Evolutionary conservation across 2,888 invertebrate species (phyloP).

Genomic region (Aproaerema taeniolella): DNA sequence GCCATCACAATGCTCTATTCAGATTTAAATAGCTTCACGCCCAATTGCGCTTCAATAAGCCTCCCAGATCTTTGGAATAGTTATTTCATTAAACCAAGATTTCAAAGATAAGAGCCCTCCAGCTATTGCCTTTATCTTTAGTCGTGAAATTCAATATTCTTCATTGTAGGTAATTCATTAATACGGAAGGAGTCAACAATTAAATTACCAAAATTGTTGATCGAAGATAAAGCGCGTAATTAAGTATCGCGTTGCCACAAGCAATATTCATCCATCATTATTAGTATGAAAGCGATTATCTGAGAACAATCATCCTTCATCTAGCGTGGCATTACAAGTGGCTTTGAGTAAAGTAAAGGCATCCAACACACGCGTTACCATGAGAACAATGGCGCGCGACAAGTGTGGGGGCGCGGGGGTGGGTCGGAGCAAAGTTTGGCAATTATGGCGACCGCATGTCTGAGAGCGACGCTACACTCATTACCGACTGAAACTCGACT

Average conservation of each 20-base stretch:
- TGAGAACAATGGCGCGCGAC: conserved; percentile 68
- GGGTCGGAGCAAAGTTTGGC: conserved; percentile 69
- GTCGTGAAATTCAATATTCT: too few species aligned
- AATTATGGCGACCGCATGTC: conserved; percentile 77
- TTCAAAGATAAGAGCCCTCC: conserved; percentile 26
- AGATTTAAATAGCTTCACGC: conserved; percentile 77
- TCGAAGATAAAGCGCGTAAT: background rate
- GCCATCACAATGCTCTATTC: conserved; percentile 73
- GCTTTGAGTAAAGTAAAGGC: conserved; percentile 45
- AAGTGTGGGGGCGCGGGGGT: conserved; percentile 51
- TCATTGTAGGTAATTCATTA: too few species aligned
- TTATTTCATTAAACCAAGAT: conserved; percentile 71
- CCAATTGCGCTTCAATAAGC: conserved; percentile 73
- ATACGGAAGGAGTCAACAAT: too few species aligned
- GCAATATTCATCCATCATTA: conserved; percentile 6
- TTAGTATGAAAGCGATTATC: conserved; percentile 10
- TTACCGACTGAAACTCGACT: conserved; percentile 67
- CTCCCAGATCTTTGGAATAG: conserved; percentile 60
- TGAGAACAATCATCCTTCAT: conserved; percentile 20
- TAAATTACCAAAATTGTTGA: too few species aligned
- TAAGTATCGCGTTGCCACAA: background rate
- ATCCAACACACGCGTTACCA: conserved; percentile 59
- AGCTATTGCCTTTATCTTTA: background rate
- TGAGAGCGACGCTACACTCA: conserved; percentile 72
- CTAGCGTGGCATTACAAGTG: conserved; percentile 28